Evolutionary conservation across 2,888 invertebrate genomes (phyloP).

Genomic region (Hylaea fasciaria): DNA sequence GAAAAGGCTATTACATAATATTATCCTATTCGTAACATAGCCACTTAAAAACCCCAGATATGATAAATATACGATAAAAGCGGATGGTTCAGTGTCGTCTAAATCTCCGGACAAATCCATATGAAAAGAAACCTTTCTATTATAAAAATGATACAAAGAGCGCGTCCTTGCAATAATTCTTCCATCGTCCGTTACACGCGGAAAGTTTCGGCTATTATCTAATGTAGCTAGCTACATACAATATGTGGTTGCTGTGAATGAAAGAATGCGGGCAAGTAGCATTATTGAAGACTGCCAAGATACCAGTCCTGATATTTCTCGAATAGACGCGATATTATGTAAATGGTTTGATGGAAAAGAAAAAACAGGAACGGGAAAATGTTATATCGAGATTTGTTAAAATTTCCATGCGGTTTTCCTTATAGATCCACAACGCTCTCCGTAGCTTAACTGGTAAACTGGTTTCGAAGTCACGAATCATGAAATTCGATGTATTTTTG

Average conservation of each 20-base stretch:
- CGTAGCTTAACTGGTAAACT: not conserved
- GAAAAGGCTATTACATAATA: not conserved
- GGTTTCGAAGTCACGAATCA: not conserved
- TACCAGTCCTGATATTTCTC: too few relatives aligned
- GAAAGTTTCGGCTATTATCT: constrained; percentile 51
- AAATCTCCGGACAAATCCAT: constrained; percentile 19
- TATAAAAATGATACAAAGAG: constrained; percentile 36
- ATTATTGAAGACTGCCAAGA: not conserved
- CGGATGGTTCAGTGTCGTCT: not conserved
- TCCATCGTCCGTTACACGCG: constrained; percentile 67
- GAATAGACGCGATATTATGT: too few relatives aligned
- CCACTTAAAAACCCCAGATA: not conserved
- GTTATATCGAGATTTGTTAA: constrained; percentile 7
- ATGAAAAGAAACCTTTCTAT: constrained; percentile 33
- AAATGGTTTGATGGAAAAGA: not conserved
- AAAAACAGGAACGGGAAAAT: not conserved
- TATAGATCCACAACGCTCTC: not conserved
- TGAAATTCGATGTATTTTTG: not conserved
- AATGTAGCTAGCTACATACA: constrained; percentile 23
- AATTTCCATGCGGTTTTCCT: not conserved
- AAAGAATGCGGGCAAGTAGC: constrained; percentile 8
- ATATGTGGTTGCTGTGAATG: constrained; percentile 6
- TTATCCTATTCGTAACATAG: not conserved
- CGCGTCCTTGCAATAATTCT: constrained; percentile 59
- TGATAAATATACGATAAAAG: not conserved